These are phyloP conservation scores for Myiotriccus ornatus DNA, from an alignment of 2,797 vertebrate genomes.

Conservation along the genomic window DNA sequence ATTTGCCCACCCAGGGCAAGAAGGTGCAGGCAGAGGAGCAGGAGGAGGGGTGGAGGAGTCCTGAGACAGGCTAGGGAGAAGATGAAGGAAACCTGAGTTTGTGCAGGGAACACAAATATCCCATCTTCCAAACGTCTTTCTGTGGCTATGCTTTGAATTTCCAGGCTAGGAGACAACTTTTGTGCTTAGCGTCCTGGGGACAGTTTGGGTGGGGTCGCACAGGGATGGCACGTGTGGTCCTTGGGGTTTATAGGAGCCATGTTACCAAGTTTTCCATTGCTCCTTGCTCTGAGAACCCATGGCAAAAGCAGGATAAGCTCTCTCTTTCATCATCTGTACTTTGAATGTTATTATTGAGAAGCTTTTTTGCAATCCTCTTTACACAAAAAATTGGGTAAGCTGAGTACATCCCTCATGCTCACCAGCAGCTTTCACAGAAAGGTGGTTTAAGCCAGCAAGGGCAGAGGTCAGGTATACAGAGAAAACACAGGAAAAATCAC, in stretches of 20 bases:
- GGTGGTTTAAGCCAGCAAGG: background rate
- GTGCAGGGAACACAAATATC: background rate
- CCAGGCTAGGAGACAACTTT: background rate
- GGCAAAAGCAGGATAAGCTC: background rate
- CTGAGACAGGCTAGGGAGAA: background rate
- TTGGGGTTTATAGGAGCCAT: background rate
- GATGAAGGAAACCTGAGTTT: background rate
- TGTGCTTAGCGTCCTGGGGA: background rate
- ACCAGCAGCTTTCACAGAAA: conserved; percentile 23
- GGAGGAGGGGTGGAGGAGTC: background rate
- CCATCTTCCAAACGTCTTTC: background rate
- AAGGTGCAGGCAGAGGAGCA: background rate
- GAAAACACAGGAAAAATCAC: conserved; percentile 9
- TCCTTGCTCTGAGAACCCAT: background rate
- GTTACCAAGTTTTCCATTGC: background rate
- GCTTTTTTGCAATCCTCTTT: conserved; percentile 64
- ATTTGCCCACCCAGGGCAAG: background rate
- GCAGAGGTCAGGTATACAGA: background rate
- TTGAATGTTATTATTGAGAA: conserved; percentile 49
- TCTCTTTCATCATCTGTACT: conserved; percentile 61
- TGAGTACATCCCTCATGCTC: background rate
- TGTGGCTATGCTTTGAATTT: background rate
- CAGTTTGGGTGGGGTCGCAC: background rate
- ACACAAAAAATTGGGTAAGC: conserved; percentile 63
- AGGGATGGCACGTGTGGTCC: background rate